Conservation (phyloP, 2,113 vertebrate species). For the Muscicapa adusta region DNA sequence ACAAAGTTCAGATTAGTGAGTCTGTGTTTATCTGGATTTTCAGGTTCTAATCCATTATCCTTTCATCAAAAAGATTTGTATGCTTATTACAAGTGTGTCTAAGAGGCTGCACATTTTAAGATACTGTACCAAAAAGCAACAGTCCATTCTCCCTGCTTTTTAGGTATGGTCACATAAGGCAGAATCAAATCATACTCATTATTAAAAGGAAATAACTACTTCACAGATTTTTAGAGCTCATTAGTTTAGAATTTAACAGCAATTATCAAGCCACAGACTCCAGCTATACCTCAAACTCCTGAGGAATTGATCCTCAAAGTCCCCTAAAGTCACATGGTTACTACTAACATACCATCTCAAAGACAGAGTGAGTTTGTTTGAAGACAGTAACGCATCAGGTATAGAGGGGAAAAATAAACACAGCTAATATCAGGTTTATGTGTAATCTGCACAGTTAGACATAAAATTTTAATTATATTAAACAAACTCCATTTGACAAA, state of each 20-base stretch:
- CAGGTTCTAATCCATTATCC: not conserved
- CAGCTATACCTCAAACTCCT: not conserved
- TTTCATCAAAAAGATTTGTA: not conserved
- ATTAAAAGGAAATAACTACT: not conserved
- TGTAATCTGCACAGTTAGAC: not conserved
- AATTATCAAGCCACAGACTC: not conserved
- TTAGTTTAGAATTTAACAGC: not conserved
- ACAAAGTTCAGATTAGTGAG: not conserved
- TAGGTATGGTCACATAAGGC: not conserved
- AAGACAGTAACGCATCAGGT: not conserved
- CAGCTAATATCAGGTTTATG: not conserved
- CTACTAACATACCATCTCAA: not conserved
- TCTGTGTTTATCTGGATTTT: not conserved
- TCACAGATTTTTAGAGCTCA: not conserved
- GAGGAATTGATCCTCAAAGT: not conserved
- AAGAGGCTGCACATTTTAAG: not conserved
- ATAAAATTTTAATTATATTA: not conserved
- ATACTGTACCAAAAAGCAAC: not conserved
- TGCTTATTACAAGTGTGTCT: not conserved
- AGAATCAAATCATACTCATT: not conserved
- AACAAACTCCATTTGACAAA: not conserved
- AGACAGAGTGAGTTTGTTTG: not conserved
- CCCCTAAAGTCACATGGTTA: not conserved
- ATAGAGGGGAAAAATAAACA: not conserved
- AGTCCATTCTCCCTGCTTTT: not conserved